These are phyloP conservation scores for Lynx canadensis DNA, from an alignment of 2,113 vertebrate genomes.

Conservation along the genomic window DNA sequence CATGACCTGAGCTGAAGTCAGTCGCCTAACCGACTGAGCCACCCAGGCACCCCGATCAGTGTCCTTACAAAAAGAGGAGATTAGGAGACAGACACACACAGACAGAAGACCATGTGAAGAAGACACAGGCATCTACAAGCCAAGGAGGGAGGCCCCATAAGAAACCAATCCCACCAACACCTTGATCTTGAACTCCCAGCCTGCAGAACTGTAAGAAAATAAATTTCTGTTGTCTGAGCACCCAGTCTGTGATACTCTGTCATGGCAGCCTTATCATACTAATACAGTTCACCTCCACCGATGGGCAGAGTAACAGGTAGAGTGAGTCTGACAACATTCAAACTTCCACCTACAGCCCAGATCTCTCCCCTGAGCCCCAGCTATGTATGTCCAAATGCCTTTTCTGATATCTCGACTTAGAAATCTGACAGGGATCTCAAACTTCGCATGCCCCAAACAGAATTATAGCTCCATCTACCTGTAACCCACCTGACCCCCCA, in stretches of 20 bases:
- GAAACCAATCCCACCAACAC: background rate
- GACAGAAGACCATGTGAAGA: background rate
- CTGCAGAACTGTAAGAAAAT: background rate
- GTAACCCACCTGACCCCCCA: background rate
- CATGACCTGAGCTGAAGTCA: too few relatives aligned
- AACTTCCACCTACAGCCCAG: background rate
- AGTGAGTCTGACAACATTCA: background rate
- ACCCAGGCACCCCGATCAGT: background rate
- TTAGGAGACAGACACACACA: background rate
- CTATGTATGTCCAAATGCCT: background rate
- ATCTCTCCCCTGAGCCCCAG: too few relatives aligned
- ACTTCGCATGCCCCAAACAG: background rate
- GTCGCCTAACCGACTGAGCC: too few relatives aligned
- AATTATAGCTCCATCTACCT: background rate
- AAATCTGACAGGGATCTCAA: background rate
- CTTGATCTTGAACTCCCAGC: background rate
- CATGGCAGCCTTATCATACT: background rate
- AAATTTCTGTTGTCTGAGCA: background rate
- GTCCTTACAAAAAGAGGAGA: background rate
- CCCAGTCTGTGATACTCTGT: background rate
- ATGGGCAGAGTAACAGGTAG: background rate
- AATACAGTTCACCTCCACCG: background rate
- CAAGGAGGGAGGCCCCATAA: background rate
- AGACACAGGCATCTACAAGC: background rate
- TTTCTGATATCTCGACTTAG: background rate